Percentiles rank a stretch among this genome's conserved stretches.
Evolutionary conservation across 2,113 vertebrate genomes (phyloP).

Genomic region (Nycticorax nycticorax): DNA sequence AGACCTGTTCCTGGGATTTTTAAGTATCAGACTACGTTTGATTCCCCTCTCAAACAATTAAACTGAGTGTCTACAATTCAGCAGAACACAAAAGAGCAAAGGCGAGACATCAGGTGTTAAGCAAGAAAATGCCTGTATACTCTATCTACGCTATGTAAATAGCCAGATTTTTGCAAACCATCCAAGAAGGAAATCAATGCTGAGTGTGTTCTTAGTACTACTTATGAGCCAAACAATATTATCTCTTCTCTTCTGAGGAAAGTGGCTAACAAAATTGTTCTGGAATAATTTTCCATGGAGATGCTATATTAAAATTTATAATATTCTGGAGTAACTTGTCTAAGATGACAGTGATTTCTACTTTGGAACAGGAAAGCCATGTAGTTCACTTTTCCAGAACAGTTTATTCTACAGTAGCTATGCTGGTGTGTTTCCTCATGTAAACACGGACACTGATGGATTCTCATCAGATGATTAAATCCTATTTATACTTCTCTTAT

Average conservation of each 20-base stretch:
- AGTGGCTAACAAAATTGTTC: neutral
- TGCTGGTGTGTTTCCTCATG: neutral
- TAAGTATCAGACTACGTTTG: neutral
- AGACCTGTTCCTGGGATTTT: neutral
- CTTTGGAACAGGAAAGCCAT: neutral
- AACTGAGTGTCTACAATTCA: neutral
- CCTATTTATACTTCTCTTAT: neutral
- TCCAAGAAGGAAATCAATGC: neutral
- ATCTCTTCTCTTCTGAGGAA: neutral
- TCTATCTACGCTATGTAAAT: neutral
- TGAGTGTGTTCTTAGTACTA: neutral
- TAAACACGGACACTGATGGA: neutral
- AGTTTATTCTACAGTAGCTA: neutral
- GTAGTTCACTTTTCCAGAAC: neutral
- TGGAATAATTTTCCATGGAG: neutral
- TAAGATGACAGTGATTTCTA: neutral
- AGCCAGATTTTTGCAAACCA: neutral
- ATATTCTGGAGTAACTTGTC: neutral
- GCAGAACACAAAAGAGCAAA: conserved; percentile 6
- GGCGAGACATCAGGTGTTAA: neutral
- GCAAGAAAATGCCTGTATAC: neutral
- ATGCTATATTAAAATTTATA: neutral
- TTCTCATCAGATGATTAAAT: neutral
- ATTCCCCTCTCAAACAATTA: conserved; percentile 17
- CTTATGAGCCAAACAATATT: neutral